Percentiles rank a stretch among this genome's conserved stretches.
These are phyloP conservation scores for Argynnis bischoffii DNA, from an alignment of 2,888 invertebrate species.

Conservation along the genomic window DNA sequence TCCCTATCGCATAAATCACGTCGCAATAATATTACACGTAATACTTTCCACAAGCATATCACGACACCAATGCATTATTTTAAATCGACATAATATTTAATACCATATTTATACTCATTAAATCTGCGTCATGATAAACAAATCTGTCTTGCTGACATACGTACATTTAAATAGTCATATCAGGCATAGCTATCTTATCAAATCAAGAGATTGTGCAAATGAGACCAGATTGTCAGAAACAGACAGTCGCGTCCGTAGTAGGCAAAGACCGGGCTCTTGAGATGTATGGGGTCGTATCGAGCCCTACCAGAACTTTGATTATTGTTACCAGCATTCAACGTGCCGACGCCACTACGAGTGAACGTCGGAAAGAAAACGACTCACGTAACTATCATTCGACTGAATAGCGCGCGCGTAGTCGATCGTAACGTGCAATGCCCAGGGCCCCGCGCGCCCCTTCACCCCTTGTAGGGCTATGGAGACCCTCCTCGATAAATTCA, in stretches of 20 bases:
- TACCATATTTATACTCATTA: constrained; percentile 33
- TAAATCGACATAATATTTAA: constrained; percentile 35
- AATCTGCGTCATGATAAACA: constrained; percentile 64
- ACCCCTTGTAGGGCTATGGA: constrained; percentile 78
- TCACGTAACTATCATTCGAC: constrained; percentile 75
- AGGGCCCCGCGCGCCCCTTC: constrained; percentile 66
- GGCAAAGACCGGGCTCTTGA: constrained; percentile 57
- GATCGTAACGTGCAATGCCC: constrained; percentile 77
- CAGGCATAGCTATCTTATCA: constrained; percentile 67
- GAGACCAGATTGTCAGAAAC: constrained; percentile 67
- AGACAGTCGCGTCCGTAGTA: constrained; percentile 50
- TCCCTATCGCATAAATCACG: constrained; percentile 36
- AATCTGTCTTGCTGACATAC: constrained; percentile 72
- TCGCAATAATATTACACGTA: constrained; percentile 25
- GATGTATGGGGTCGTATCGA: constrained; percentile 55
- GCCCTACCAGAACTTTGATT: constrained; percentile 64
- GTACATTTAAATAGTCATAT: constrained; percentile 63
- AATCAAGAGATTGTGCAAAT: constrained; percentile 74
- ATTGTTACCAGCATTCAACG: constrained; percentile 70
- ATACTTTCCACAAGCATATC: constrained; percentile 26
- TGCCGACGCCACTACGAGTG: constrained; percentile 72
- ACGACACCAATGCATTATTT: constrained; percentile 40
- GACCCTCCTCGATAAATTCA: constrained; percentile 78
- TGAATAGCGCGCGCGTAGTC: constrained; percentile 78
- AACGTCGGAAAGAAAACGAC: constrained; percentile 73